Evolutionary conservation across 2,113 vertebrate species (phyloP).

Genomic region (Stegostoma tigrinum): DNA sequence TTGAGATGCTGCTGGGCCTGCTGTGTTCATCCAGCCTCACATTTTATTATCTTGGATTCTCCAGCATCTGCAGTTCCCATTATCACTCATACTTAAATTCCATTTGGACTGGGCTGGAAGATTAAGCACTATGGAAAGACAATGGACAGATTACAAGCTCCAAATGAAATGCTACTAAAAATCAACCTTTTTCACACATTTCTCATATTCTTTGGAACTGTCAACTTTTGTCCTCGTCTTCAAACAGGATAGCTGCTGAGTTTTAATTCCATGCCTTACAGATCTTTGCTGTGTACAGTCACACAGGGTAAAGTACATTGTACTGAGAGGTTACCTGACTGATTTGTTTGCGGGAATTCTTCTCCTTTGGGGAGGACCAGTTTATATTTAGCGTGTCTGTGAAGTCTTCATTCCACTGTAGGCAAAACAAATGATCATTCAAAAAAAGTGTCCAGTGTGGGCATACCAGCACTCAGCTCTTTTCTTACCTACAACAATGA

Average conservation of each 20-base stretch:
- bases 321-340: slow-evolving; percentile 58
- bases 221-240: background rate
- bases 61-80: too few species aligned
- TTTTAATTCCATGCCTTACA: background rate
- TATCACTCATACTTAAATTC: background rate
- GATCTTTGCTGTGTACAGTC: background rate
- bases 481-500: background rate
- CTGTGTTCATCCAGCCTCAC: too few species aligned
- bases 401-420: slow-evolving; percentile 87
- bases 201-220: background rate
- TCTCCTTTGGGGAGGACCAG: slow-evolving; percentile 76
- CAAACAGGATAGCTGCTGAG: background rate
- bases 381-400: slow-evolving; percentile 73
- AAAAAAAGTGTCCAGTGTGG: background rate
- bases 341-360: slow-evolving; percentile 59
- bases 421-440: slow-evolving; percentile 41
- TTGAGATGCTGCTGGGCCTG: too few species aligned
- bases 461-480: background rate
- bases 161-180: background rate
- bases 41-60: too few species aligned
- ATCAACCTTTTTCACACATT: background rate
- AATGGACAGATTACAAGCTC: background rate
- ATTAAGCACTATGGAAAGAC: background rate
- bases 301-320: background rate
- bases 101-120: background rate